Evolutionary conservation across 2,888 invertebrate genomes (phyloP).

Genomic region (Camponotus fellah): DNA sequence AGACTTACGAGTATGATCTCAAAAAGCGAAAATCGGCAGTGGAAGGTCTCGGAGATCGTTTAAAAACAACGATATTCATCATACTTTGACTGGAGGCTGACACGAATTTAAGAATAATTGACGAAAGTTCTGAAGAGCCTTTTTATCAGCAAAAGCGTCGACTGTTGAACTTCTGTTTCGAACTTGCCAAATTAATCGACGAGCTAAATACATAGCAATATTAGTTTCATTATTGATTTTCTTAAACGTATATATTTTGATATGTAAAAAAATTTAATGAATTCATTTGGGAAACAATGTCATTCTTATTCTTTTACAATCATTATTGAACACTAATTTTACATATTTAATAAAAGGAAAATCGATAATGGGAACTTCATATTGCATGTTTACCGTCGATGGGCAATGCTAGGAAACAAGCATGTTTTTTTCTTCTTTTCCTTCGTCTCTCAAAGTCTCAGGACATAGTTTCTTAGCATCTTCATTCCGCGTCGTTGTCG

Average conservation of each 20-base stretch:
- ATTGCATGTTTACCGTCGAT: conserved; percentile 15
- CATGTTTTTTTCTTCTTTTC: background rate
- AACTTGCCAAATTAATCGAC: conserved; percentile 14
- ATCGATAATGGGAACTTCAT: background rate
- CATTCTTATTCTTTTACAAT: background rate
- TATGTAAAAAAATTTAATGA: background rate
- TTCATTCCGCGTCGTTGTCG: conserved; percentile 11
- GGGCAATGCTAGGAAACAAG: background rate
- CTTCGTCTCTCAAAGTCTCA: background rate
- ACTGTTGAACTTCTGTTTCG: background rate
- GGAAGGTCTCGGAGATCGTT: background rate
- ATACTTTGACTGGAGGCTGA: background rate
- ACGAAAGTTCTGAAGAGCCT: background rate
- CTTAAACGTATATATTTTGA: background rate
- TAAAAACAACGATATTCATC: background rate
- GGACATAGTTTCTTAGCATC: conserved; percentile 2
- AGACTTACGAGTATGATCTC: background rate
- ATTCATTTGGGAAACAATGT: background rate
- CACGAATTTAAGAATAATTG: background rate
- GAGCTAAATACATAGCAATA: background rate
- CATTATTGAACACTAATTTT: background rate
- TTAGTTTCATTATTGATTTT: background rate
- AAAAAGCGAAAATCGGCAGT: background rate
- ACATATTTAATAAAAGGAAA: background rate
- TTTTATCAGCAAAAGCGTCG: background rate